Percentiles rank a stretch among this genome's conserved stretches.
Conservation (phyloP, 2,888 invertebrate species). For the Axea sp. region DNA sequence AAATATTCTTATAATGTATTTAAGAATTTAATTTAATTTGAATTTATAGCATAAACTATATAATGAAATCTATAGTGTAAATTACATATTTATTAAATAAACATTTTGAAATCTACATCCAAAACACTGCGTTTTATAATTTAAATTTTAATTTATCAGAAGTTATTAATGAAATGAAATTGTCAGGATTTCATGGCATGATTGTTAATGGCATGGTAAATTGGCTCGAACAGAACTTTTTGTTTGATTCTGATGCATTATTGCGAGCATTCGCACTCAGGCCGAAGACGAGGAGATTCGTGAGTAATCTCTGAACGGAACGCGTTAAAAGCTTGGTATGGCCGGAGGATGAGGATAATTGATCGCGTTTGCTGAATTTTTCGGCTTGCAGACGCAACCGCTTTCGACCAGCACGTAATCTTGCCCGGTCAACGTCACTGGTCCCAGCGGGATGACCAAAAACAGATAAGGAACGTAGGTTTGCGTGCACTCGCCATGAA, state of each 20-base stretch:
- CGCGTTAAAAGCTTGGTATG: constrained; percentile 72
- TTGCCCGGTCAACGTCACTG: constrained; percentile 94
- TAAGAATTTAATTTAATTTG: no score
- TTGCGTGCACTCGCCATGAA: constrained; percentile 94
- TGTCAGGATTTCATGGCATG: constrained; percentile 26
- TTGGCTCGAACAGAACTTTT: constrained; percentile 14
- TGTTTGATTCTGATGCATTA: constrained; percentile 6
- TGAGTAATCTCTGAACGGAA: background rate
- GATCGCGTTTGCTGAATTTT: constrained; percentile 77
- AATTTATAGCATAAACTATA: no score
- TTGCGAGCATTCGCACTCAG: background rate
- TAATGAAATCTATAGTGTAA: no score
- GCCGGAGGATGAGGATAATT: constrained; percentile 70
- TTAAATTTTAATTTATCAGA: no score
- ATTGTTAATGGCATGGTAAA: constrained; percentile 40
- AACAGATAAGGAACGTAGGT: constrained; percentile 95
- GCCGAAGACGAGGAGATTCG: constrained; percentile 3
- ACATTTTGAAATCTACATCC: no score
- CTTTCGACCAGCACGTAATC: constrained; percentile 97
- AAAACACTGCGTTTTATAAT: no score
- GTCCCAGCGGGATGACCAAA: constrained; percentile 93
- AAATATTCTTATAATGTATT: no score
- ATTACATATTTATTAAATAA: no score
- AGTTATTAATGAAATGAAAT: constrained; percentile 8
- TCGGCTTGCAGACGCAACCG: constrained; percentile 92